Conservation (phyloP, 2,113 vertebrate species). For the Tragelaphus strepsiceros region DNA sequence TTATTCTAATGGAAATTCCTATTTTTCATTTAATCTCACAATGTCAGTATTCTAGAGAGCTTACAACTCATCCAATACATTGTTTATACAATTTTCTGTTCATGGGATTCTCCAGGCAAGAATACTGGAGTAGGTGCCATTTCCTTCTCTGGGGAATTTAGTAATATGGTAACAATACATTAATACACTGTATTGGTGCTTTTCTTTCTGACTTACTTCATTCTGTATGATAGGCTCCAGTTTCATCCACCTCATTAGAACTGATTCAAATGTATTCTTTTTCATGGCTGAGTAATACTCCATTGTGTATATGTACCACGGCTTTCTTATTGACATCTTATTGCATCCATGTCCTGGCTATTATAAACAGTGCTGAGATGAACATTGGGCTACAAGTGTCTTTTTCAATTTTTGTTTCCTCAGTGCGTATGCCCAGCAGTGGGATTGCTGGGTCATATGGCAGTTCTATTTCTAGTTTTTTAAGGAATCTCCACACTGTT, state of each 20-base stretch:
- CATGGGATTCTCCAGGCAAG: neutral
- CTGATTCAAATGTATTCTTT: neutral
- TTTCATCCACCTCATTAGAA: neutral
- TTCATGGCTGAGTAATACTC: neutral
- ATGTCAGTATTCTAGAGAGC: neutral
- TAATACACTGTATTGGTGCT: neutral
- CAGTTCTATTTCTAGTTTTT: neutral
- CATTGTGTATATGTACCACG: neutral
- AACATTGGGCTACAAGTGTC: neutral
- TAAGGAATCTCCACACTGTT: neutral
- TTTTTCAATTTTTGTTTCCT: neutral
- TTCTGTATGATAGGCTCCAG: neutral
- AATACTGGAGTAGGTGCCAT: neutral
- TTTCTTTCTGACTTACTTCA: neutral
- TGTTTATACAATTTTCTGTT: neutral
- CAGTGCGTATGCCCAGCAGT: neutral
- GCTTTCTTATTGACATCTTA: neutral
- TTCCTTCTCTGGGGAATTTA: neutral
- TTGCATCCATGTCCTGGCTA: neutral
- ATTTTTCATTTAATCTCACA: neutral
- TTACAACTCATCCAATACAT: too few species aligned
- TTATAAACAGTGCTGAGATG: neutral
- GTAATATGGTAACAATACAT: neutral
- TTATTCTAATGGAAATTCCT: neutral
- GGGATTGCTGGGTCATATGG: neutral